Evolutionary conservation across 2,113 vertebrate species (phyloP), one percentile per base, ranked within the genome.

Genomic region (Cyprinodon variegatus): DNA sequence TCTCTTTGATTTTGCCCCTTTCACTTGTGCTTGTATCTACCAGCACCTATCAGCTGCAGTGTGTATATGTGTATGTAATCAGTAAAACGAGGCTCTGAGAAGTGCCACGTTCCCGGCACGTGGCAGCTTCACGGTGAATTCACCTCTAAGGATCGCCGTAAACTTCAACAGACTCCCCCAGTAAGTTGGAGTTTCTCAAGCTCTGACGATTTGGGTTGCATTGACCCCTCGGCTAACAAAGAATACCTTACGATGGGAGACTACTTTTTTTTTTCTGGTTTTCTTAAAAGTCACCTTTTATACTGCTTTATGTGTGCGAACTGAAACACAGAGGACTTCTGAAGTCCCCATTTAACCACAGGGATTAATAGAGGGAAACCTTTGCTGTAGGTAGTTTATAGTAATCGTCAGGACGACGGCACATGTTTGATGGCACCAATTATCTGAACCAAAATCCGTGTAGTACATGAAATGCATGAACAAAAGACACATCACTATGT

Each of bases 1-100:
- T 90, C 88, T 84, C 94, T 94, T 93, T 94, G 91, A 93, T 94
- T 91, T 87, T 62, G 80, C 90, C 88, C 90, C 86, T 85, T 80
- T 81, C 79, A 76, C 88, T 90, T 70, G 70, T 86, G 89, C 86
- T 90, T 40, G 74, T 84, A 88, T 92, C 89, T 86, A 70, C 82
- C 86, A 70, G 86, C 76, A 90, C 83, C 91, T 83, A 90, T 87
- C 89, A 90, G 82, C 84, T 64, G 85, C 84, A 61, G 87, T 63
- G 29, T 74, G 45, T 37, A 60, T 79, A 73, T 74, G 83, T 87
- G 90, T 86, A 53, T 87, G 90, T 81, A 90, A 92, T 91, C 90
- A 88, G 91, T 90, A 90, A 91, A 92, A 86, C 77, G 89, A 90
- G 87, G 82, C 88, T 67, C 84, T 72, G 81, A 77, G 60, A 63